A percentile compares a stretch with the other conserved stretches of the same genome.
Evolutionary conservation across 1,140 invertebrate genomes (phyloP).

Genomic region (Nebria ingens): DNA sequence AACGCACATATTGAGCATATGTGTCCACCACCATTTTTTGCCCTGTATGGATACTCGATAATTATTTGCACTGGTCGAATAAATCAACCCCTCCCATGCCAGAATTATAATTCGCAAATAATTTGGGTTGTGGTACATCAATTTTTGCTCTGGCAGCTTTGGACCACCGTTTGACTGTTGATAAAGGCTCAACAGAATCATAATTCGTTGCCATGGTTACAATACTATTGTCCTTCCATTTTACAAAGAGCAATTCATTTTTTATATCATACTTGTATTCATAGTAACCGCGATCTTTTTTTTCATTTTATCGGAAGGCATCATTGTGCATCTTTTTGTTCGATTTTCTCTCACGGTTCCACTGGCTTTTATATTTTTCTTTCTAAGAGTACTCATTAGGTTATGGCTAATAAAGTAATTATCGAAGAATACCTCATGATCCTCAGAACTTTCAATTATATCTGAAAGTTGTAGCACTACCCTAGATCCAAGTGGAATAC

Average conservation of each 20-base stretch:
- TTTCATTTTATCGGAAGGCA: constrained; percentile 22
- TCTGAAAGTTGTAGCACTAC: neutral
- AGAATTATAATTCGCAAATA: too few relatives aligned
- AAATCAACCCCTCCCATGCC: too few relatives aligned
- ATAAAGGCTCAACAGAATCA: constrained; percentile 24
- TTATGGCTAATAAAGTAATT: constrained; percentile 10
- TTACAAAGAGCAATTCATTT: constrained; percentile 17
- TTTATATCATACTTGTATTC: constrained; percentile 23
- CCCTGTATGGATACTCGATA: neutral
- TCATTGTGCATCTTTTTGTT: constrained; percentile 25
- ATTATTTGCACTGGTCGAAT: neutral
- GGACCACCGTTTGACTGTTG: constrained; percentile 25
- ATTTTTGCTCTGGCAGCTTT: constrained; percentile 21
- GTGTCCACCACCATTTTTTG: constrained; percentile 1
- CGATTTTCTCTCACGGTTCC: too few relatives aligned
- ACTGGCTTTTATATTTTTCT: neutral
- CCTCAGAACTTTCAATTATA: neutral
- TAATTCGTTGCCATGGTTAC: constrained; percentile 25
- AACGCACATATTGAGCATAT: neutral
- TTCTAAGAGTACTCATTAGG: constrained; percentile 9
- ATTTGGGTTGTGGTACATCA: constrained; percentile 22
- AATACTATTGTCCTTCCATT: constrained; percentile 26
- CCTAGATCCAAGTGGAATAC: neutral
- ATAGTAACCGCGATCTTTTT: constrained; percentile 23
- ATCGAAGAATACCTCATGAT: neutral